Evolutionary conservation across 2,888 invertebrate species (phyloP), one percentile per base, ranked within the genome.

Genomic region (Brachyptera risi): DNA sequence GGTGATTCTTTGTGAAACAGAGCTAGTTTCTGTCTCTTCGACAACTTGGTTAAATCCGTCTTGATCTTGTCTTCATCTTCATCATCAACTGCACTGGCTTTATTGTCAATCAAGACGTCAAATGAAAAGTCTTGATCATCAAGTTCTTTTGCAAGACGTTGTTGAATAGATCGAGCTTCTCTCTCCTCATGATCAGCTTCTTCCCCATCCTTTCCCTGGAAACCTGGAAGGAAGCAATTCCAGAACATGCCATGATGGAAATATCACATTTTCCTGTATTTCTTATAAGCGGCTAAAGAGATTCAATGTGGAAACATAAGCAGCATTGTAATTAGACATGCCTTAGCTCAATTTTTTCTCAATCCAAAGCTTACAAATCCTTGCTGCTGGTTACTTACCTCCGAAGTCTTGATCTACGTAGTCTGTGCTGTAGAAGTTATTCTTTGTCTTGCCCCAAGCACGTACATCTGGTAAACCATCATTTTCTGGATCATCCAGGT

Each of bases 321-420:
- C n/a, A n/a, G n/a, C n/a, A n/a, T n/a, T n/a, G n/a, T n/a, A n/a
- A n/a, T n/a, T n/a, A n/a, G n/a, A n/a, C n/a, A n/a, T n/a, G n/a
- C n/a, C n/a, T n/a, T n/a, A n/a, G n/a, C n/a, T n/a, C n/a, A n/a
- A n/a, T n/a, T n/a, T n/a, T n/a, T n/a, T n/a, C n/a, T n/a, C n/a
- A n/a, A n/a, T n/a, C n/a, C n/a, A n/a, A n/a, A n/a, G n/a, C n/a
- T n/a, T n/a, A n/a, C n/a, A n/a, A n/a, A n/a, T n/a, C n/a, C n/a
- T n/a, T n/a, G n/a, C n/a, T n/a, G n/a, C n/a, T n/a, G n/a, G n/a
- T n/a, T 42, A 58, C 58, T 78, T 79, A 67, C 87, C 86, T 49
- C 87, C 83, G 78, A 88, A 92, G 75, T 94, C 93, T 69, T 87
- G 84, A 78, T 95, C 95, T 15, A 92, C 86, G 75, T 90, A 93